phyloP scores from a whole-genome alignment of 1,140 invertebrate genomes.

The Drosophila nigromelanica region DNA sequence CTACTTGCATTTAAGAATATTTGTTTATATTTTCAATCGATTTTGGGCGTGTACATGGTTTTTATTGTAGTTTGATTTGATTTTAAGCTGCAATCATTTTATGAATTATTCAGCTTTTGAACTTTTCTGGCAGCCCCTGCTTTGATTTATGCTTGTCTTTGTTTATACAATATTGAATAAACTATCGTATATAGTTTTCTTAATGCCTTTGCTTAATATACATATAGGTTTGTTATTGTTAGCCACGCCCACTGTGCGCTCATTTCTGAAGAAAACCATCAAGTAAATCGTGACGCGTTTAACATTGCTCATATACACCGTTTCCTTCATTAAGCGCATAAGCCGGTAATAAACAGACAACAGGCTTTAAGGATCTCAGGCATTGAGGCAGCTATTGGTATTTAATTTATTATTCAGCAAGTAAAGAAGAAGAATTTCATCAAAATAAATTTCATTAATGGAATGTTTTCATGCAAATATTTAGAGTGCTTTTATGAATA shows the following conservation, averaged over 20 bases:
- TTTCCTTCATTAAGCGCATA: conserved; percentile 7
- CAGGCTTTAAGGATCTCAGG: conserved; percentile 33
- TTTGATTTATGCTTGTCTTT: no score
- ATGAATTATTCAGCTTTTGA: no score
- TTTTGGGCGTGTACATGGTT: no score
- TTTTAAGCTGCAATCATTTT: no score
- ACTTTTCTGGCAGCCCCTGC: no score
- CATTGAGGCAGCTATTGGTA: conserved; percentile 21
- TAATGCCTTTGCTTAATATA: neutral
- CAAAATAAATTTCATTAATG: neutral
- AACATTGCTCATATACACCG: conserved; percentile 58
- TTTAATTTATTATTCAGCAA: conserved; percentile 46
- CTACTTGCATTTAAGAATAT: no score
- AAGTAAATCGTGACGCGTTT: conserved; percentile 6
- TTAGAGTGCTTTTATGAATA: neutral
- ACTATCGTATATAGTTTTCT: neutral
- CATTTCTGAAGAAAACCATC: conserved; percentile 15
- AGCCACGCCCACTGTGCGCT: conserved; percentile 30
- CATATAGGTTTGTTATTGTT: conserved; percentile 13
- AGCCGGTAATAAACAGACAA: conserved; percentile 22
- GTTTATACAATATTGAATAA: neutral
- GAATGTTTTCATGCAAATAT: neutral
- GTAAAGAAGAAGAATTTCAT: conserved; percentile 29
- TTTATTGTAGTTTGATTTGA: no score
- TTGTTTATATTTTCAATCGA: no score